Evolutionary conservation across 2,888 invertebrate genomes (phyloP).

Genomic region (Sinhomidia bicolor): DNA sequence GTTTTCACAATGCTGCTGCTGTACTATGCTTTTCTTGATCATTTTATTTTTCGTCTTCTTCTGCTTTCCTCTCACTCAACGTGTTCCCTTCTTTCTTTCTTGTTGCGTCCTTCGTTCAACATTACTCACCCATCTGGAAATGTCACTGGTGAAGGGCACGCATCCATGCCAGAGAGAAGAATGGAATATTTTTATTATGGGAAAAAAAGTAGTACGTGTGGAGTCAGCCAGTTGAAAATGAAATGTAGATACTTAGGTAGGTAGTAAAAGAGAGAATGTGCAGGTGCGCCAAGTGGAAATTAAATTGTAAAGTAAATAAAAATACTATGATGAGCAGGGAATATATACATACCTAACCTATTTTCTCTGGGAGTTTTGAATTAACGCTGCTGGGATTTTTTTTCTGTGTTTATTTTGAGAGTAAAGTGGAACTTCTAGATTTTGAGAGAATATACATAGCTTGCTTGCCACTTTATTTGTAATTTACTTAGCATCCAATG

Average conservation of each 20-base stretch:
- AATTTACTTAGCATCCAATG: too few species aligned
- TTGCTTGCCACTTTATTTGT: too few species aligned
- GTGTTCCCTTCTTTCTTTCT: neutral
- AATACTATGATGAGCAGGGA: too few species aligned
- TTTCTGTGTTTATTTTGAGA: neutral
- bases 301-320: neutral
- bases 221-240: neutral
- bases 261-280: neutral
- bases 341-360: too few species aligned
- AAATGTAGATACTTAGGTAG: too few species aligned
- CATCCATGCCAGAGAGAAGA: neutral
- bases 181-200: neutral
- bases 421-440: too few species aligned
- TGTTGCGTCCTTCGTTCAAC: neutral
- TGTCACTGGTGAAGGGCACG: conserved; percentile 38
- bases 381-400: neutral
- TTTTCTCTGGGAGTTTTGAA: neutral
- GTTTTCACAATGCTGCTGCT: neutral
- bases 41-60: neutral
- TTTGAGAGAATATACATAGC: too few species aligned
- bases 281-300: neutral
- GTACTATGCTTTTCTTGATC: neutral
- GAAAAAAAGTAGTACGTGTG: neutral
- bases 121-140: conserved; percentile 14
- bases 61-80: neutral